Evolutionary conservation across 2,113 vertebrate genomes (phyloP).

Genomic region (Mormoops blainvillei): DNA sequence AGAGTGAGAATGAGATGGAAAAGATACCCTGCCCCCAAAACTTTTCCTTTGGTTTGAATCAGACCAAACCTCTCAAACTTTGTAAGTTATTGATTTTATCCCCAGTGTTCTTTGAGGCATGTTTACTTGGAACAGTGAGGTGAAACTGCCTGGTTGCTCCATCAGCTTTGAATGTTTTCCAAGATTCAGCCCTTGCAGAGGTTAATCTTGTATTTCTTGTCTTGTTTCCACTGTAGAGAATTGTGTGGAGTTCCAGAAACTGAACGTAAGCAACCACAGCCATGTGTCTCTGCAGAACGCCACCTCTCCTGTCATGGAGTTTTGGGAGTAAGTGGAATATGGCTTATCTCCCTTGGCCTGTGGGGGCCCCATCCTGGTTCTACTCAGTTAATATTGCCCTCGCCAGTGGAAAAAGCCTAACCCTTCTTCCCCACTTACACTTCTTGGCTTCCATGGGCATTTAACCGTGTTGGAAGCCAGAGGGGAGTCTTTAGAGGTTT

Average conservation of each 20-base stretch:
- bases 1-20: neutral
- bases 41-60: neutral
- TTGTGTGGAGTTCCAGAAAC: conserved; percentile 94
- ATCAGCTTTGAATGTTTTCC: neutral
- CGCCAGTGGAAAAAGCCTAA: neutral
- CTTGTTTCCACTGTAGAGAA: conserved; percentile 84
- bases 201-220: conserved; percentile 33
- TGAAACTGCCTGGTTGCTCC: neutral
- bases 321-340: conserved; percentile 97
- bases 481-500: neutral
- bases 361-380: neutral
- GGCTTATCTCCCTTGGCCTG: neutral
- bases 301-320: conserved; percentile 98
- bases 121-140: neutral
- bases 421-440: neutral
- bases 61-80: neutral
- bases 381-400: neutral
- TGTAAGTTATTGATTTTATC: neutral
- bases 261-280: conserved; percentile 93
- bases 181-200: neutral
- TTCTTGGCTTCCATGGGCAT: neutral
- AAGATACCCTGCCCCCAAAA: neutral
- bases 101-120: neutral
- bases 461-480: neutral
- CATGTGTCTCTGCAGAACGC: conserved; percentile 86